Conservation (phyloP, 64 coral and sea anemone species). For the Montipora cactus region DNA sequence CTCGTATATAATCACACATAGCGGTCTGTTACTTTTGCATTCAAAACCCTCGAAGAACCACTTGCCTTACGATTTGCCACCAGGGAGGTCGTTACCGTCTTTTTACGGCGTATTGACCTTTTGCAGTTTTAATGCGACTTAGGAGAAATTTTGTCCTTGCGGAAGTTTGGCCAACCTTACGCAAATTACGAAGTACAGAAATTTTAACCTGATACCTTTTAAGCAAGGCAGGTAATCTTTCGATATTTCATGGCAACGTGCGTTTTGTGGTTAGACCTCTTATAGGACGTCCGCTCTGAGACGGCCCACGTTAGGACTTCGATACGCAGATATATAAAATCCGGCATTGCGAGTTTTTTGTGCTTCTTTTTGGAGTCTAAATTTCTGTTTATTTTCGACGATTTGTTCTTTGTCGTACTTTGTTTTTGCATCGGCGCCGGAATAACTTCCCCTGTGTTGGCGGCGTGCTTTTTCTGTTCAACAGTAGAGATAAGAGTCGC, state of each 20-base stretch:
- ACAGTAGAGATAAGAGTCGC: not conserved
- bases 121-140: slow-evolving; percentile 35
- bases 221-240: not conserved
- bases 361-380: not conserved
- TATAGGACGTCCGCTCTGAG: not conserved
- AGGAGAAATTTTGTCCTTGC: slow-evolving; percentile 21
- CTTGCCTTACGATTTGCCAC: not conserved
- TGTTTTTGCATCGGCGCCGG: slow-evolving; percentile 39
- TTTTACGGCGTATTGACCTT: slow-evolving; percentile 47
- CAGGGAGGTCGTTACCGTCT: slow-evolving; percentile 23
- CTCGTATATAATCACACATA: not conserved
- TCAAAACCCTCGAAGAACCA: not conserved
- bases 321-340: slow-evolving; percentile 4
- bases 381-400: slow-evolving; percentile 2
- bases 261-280: not conserved
- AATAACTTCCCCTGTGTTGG: slow-evolving; percentile 20
- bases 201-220: slow-evolving; percentile 26
- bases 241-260: not conserved
- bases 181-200: not conserved
- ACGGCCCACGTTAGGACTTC: slow-evolving; percentile 13
- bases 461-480: slow-evolving; percentile 24
- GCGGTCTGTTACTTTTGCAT: not conserved
- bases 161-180: not conserved
- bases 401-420: not conserved
- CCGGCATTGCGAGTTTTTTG: not conserved